Evolutionary conservation across 1,140 invertebrate species (phyloP), one percentile per base, ranked within the genome.

Genomic region (Bombus terrestris): DNA sequence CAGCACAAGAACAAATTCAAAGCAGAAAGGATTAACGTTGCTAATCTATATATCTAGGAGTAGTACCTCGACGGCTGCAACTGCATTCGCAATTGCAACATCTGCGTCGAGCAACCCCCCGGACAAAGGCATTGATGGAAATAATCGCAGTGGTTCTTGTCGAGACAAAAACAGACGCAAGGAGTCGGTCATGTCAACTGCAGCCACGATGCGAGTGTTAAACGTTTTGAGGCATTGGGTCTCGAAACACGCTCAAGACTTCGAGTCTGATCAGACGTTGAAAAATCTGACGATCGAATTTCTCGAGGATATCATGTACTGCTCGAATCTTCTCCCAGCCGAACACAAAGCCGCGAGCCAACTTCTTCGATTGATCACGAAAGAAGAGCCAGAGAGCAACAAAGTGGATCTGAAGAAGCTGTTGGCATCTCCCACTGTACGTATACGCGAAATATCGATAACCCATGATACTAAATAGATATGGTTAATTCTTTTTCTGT

Each of bases 81-180:
- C 97, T 32, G 98, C 98, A 2, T 99, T 99, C 95, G 98, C 98
- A 12, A 98, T 98, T 18, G 98, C 98, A 2, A 99, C 98, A 0
- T 98, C 98, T 13, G 98, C 97, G 0, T 98, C 97, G 1, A 98
- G 97, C 76, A 98, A 98, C 92, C 97, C 97, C 3, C 95, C 97
- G 0, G 97, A 97, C 92, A 94, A 95, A 59, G 93, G 93, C 32
- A 18, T 92, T 85, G 68, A 95, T 92, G 78, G 94, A 89, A 79
- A 94, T 94, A 75, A 94, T 93, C 79, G 94, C 88, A 68, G 85
- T 68, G 92, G 92, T n/a, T 94, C 93, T 2, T 94, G 91, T 82
- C 91, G 94, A 1, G 95, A 96, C 43, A 94, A 94, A 72, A 94
- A 93, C 43, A 94, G 96, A 35, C 95, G 97, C 79, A 97, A 98